phyloP scores from a whole-genome alignment of 92 coral and sea anemone genomes.

The Metridium senile region DNA sequence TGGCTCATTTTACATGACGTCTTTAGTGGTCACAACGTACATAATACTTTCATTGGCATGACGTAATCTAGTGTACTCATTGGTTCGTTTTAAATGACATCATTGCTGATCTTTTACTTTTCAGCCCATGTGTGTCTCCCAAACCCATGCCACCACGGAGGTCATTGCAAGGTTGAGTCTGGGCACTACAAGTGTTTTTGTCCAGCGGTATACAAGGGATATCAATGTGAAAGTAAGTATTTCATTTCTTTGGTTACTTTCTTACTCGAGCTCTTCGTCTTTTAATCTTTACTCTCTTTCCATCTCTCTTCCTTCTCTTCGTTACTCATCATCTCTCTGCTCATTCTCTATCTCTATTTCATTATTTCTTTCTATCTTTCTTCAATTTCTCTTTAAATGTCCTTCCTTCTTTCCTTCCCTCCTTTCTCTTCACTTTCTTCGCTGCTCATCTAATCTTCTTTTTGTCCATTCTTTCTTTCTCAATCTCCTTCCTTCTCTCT shows the following conservation, averaged over 20 bases:
- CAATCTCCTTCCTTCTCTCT: no score
- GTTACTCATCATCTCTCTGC: background rate
- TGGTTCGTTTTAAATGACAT: background rate
- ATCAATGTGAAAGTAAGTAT: constrained; percentile 85
- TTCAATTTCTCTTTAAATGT: background rate
- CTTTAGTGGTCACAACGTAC: no score
- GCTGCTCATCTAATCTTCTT: no score
- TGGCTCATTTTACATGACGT: no score
- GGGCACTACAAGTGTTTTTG: constrained; percentile 90
- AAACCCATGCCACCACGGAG: constrained; percentile 92
- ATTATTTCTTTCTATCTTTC: background rate
- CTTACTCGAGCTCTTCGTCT: background rate
- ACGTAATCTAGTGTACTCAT: no score
- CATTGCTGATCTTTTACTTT: background rate
- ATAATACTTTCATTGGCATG: no score
- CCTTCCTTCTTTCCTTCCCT: background rate
- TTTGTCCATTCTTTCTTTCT: background rate
- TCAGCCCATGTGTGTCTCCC: constrained; percentile 96
- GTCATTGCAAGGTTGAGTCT: constrained; percentile 81
- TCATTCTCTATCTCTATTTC: background rate
- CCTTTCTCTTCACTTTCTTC: no score
- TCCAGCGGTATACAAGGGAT: constrained; percentile 88
- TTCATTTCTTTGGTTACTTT: background rate
- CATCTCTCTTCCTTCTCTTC: background rate
- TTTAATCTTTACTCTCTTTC: background rate